A percentile compares a stretch with the other conserved stretches of the same genome.
Evolutionary conservation across 1,140 invertebrate genomes (phyloP).

Genomic region (Mamestra configurata): DNA sequence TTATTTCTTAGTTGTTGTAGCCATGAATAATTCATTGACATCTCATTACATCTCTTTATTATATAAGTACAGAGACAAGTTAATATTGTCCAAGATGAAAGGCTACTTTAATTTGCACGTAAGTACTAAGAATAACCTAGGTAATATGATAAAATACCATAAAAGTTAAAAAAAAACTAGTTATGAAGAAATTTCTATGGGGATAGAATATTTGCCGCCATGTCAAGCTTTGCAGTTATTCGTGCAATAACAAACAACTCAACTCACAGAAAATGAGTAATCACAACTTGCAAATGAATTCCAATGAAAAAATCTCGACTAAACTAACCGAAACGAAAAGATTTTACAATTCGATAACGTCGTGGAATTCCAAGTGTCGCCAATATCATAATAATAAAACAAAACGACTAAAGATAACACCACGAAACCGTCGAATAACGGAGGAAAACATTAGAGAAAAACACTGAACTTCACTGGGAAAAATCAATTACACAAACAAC

Average conservation of each 20-base stretch:
- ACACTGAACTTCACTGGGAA: background rate
- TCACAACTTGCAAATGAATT: background rate
- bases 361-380: background rate
- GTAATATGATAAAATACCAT: too few species aligned
- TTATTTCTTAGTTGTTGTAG: background rate
- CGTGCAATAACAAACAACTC: background rate
- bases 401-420: conserved; percentile 52
- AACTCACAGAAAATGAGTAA: background rate
- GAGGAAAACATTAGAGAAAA: conserved; percentile 39
- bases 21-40: background rate
- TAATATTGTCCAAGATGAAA: too few species aligned
- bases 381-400: conserved; percentile 33
- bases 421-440: conserved; percentile 1
- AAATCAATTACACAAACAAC: background rate
- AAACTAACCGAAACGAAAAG: conserved; percentile 35
- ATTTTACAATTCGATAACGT: conserved; percentile 4
- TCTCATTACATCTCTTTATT: background rate
- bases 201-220: conserved; percentile 5
- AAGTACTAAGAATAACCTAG: too few species aligned
- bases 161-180: background rate
- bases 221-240: background rate
- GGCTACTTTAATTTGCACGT: too few species aligned
- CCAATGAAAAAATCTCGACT: conserved; percentile 27
- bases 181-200: background rate
- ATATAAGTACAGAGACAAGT: background rate